Evolutionary conservation across 2,888 invertebrate species (phyloP).

Genomic region (Malachius bipustulatus): DNA sequence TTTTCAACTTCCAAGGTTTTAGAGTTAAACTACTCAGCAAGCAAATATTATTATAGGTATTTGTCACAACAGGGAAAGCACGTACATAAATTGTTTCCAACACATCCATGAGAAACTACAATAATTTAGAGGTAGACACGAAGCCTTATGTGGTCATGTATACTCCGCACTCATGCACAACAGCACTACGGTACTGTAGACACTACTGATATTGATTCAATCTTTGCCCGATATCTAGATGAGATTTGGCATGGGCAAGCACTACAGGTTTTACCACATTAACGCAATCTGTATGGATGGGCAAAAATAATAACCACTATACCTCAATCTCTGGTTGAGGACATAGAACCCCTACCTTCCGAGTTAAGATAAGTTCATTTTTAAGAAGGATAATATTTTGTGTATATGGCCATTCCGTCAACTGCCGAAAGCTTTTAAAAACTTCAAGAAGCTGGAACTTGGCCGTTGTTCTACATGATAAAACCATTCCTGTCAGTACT

Average conservation of each 20-base stretch:
- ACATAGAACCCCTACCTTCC: neutral
- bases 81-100: no score
- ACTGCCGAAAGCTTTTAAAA: constrained; percentile 2
- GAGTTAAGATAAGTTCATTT: no score
- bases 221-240: neutral
- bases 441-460: constrained; percentile 1
- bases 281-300: neutral
- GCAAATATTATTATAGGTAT: no score
- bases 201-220: neutral
- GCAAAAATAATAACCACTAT: neutral
- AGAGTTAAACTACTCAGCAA: no score
- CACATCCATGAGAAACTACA: no score
- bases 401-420: neutral
- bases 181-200: no score
- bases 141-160: no score
- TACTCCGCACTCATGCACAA: no score
- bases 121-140: no score
- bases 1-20: no score
- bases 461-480: constrained; percentile 3
- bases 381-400: neutral
- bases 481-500: neutral
- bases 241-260: constrained; percentile 1
- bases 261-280: constrained; percentile 3
- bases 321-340: neutral
- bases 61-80: no score